Evolutionary conservation across 2,113 vertebrate species (phyloP), one percentile per base, ranked within the genome.

Genomic region (Cyprichromis sp.): DNA sequence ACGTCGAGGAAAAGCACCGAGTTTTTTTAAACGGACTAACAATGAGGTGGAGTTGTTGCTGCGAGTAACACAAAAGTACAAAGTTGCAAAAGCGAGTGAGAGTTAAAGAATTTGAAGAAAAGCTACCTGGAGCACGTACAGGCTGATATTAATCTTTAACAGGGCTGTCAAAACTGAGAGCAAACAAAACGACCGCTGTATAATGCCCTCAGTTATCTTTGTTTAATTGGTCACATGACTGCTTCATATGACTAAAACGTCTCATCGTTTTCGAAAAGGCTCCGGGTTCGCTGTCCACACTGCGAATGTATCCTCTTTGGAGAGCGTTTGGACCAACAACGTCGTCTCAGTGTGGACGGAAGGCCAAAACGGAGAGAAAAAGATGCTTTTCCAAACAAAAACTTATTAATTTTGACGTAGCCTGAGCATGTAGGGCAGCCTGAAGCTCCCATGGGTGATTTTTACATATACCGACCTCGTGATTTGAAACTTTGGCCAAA

Each of bases 171-270:
- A 42, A 13, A 0, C 5, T 42, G 12, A 42, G 45, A 4, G 45
- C 45, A 47, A 17, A 0, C 45, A 47, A 47, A 17, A 50, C 45
- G 8, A 17, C 7, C 0, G 16, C 16, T 17, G 45, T 47, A 47
- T 47, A 17, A 47, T 0, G 45, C 45, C 45, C 16, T 50, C 47
- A 0, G 47, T 16, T 17, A 8, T 50, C 45, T 50, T 8, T 0
- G 45, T 50, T 17, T 50, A 50, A 47, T 3, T 17, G 45, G 45
- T 17, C 21, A 3, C 45, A 8, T 47, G 45, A 47, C 7, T 17
- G 14, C 45, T 3, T 17, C 45, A 47, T 4, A 2, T 17, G 45
- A 47, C 45, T 47, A 17, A 47, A 47, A 50, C 4, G 1, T 47
- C 4, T 47, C 45, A 47, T 47, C 14, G 0, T 16, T 47, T 47